These are phyloP conservation scores for Tinamus major DNA, from an alignment of 2,797 vertebrate species.

Conservation along the genomic window DNA sequence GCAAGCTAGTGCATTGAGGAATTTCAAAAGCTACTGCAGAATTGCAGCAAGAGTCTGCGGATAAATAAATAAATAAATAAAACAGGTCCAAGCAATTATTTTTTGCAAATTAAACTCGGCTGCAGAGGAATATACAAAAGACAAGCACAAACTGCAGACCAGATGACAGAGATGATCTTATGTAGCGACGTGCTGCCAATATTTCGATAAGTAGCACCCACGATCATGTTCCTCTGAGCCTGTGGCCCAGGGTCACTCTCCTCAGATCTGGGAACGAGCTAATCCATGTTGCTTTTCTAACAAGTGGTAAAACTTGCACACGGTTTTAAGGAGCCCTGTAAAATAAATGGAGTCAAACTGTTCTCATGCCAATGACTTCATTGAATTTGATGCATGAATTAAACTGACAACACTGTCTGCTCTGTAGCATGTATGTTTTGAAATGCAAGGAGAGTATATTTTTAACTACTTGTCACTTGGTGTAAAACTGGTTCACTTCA, in stretches of 20 bases:
- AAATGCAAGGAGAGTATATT: neutral
- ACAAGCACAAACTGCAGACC: neutral
- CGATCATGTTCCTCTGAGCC: neutral
- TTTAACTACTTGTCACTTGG: neutral
- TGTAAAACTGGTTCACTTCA: neutral
- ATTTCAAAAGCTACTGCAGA: neutral
- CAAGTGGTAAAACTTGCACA: neutral
- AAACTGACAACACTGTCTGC: neutral
- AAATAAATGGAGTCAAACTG: neutral
- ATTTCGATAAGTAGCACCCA: neutral
- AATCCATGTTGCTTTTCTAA: neutral
- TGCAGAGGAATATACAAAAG: constrained; percentile 6
- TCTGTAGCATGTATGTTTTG: neutral
- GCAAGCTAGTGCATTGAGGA: constrained; percentile 3
- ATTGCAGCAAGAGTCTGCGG: neutral
- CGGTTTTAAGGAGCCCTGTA: neutral
- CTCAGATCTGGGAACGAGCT: neutral
- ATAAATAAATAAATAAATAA: neutral
- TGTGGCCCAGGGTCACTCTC: neutral
- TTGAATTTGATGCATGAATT: neutral
- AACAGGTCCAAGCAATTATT: neutral
- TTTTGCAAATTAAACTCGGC: neutral
- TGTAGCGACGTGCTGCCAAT: neutral
- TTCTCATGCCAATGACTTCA: neutral
- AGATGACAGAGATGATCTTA: constrained; percentile 9